A percentile compares a stretch with the other conserved stretches of the same genome.
phyloP scores from a whole-genome alignment of 1,140 invertebrate genomes.

The Philotrypesis tridentata region DNA sequence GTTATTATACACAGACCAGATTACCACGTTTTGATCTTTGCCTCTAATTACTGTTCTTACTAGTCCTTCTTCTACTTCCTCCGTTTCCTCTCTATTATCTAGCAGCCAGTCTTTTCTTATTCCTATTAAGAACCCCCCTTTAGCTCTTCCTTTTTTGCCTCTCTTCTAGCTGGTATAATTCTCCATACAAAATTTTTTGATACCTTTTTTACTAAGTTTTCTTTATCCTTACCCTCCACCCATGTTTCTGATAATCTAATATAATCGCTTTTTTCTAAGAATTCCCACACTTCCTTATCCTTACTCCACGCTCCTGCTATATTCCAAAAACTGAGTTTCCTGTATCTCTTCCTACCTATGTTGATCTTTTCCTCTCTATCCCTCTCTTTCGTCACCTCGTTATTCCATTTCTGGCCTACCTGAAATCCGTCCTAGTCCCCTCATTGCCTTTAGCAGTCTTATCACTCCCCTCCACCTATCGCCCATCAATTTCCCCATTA shows the following conservation, averaged over 20 bases:
- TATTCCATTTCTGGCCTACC: neutral
- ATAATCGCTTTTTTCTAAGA: neutral
- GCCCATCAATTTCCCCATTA: neutral
- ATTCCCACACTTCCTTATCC: neutral
- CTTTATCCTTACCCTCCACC: conserved; percentile 35
- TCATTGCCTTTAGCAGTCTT: too few species aligned
- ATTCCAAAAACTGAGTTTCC: neutral
- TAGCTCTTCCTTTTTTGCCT: conserved; percentile 39
- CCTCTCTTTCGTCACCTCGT: too few species aligned
- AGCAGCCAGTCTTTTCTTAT: neutral
- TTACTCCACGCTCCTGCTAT: neutral
- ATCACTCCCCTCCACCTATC: neutral
- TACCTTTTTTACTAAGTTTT: conserved; percentile 15
- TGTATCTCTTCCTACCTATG: neutral
- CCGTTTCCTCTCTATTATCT: neutral
- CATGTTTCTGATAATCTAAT: neutral
- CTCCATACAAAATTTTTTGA: conserved; percentile 40
- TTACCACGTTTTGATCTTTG: neutral
- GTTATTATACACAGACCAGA: neutral
- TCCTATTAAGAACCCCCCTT: conserved; percentile 35
- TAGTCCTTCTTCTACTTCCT: neutral
- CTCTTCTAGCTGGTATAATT: conserved; percentile 22
- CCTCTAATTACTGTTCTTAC: neutral
- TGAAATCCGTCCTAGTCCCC: neutral
- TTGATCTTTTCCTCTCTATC: neutral